Evolutionary conservation across 1,140 invertebrate species (phyloP).

Genomic region (Camponotus vicinus): DNA sequence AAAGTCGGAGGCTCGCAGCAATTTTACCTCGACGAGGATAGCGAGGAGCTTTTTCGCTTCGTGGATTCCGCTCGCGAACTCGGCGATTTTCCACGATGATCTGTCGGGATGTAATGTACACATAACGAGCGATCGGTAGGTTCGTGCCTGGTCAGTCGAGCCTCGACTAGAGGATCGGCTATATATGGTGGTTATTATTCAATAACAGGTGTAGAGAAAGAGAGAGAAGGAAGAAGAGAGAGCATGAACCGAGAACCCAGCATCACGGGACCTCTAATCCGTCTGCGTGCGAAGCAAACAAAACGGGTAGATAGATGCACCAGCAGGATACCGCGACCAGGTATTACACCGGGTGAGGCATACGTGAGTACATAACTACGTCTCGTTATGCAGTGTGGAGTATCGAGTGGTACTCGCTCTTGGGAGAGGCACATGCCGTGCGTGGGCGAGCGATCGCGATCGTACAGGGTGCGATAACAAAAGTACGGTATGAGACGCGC

Average conservation of each 20-base stretch:
- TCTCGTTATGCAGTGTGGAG: conserved; percentile 34
- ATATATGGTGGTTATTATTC: conserved; percentile 73
- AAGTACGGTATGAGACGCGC: not conserved
- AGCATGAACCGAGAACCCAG: conserved; percentile 9
- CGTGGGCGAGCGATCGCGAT: conserved; percentile 30
- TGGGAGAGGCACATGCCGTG: not conserved
- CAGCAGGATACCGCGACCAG: conserved; percentile 60
- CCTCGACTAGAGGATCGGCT: conserved; percentile 37
- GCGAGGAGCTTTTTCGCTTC: conserved; percentile 13
- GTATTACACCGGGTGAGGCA: conserved; percentile 51
- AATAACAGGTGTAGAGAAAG: conserved; percentile 73
- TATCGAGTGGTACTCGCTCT: not conserved
- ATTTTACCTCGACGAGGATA: not conserved
- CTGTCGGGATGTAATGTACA: not conserved
- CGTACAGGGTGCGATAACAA: conserved; percentile 22
- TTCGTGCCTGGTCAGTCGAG: conserved; percentile 2
- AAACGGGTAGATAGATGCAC: conserved; percentile 65
- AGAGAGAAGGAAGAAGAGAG: no score
- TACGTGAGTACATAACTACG: conserved; percentile 54
- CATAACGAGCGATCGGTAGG: conserved; percentile 46
- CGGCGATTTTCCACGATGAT: not conserved
- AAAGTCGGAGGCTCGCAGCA: no score
- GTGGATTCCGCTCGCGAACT: not conserved
- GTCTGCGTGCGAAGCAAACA: conserved; percentile 68
- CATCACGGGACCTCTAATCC: conserved; percentile 67